Base-by-base conservation (phyloP, 2,113 vertebrate genomes). In the Ammospiza nelsoni region DNA sequence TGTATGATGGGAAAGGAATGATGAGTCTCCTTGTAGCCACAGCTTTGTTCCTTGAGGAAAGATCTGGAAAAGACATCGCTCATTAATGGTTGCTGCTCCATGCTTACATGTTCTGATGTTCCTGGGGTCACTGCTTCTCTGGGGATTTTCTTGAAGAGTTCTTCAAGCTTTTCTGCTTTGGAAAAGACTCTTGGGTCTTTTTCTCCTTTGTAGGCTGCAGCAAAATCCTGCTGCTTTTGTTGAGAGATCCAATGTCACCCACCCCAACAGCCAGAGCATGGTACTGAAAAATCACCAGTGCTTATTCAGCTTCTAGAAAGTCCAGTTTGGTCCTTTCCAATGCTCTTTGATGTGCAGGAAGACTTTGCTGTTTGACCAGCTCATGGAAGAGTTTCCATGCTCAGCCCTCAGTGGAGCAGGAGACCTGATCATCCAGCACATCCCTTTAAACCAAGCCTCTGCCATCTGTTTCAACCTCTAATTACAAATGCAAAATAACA, bases 401-500 rank as follows among this genome's bases (percentile, higher is more conserved):
- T 87, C 91, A 74, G 91, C 31, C 29, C 87, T 90, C 1, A 0
- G 22, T 67, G 58, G 76, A 87, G 37, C 67, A 86, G 73, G 78
- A 84, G 84, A 69, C 75, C 79, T 33, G 65, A 62, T 75, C 57
- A 14, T 92, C 74, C 79, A 79, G 51, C 80, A 67, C 82, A 84
- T 90, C 89, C 48, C 90, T 96, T 86, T 48, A 93, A 96, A 89
- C 84, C 57, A 87, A 92, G 88, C 39, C 92, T 94, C 93, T 87
- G 63, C 96, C 97, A 97, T 97, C 97, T 97, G 97, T 91, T 97
- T 86, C 94, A 95, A 92, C 89, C 95, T 95, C 97, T 96, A 97
- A 97, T 97, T 97, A 96, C 94, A 96, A 97, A 95, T 97, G 97
- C 97, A 97, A 97, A 97, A 95, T 89, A 97, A 97, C 94, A 96